These are phyloP conservation scores for Pinctada fucata DNA, from an alignment of 2,888 invertebrate genomes.

Conservation along the genomic window DNA sequence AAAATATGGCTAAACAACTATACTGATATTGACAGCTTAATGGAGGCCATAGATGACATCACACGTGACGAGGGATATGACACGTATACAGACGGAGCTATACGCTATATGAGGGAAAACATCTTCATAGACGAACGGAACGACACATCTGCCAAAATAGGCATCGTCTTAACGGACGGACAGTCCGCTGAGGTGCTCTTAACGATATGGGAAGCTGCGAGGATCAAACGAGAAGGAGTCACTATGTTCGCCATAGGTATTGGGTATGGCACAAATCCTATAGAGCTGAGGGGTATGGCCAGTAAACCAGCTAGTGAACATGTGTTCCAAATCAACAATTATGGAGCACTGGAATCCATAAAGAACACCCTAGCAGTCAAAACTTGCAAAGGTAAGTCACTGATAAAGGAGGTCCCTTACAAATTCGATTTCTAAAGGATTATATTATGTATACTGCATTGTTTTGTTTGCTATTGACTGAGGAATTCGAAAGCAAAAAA, in stretches of 20 bases:
- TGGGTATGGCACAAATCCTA: constrained; percentile 56
- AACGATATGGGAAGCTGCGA: constrained; percentile 59
- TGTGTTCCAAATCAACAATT: constrained; percentile 60
- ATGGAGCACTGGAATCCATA: constrained; percentile 60
- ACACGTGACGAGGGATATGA: constrained; percentile 51
- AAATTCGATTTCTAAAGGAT: no score
- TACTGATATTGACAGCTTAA: constrained; percentile 47
- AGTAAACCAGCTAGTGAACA: constrained; percentile 54
- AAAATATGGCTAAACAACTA: constrained; percentile 61
- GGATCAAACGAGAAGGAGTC: constrained; percentile 59
- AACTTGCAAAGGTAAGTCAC: constrained; percentile 52
- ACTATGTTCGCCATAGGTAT: constrained; percentile 67
- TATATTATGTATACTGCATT: no score
- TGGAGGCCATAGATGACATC: constrained; percentile 54
- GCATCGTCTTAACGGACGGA: constrained; percentile 67
- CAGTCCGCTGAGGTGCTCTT: constrained; percentile 57
- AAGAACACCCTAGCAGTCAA: constrained; percentile 59
- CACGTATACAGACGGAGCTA: constrained; percentile 61
- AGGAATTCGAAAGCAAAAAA: no score
- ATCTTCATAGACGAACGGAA: constrained; percentile 60
- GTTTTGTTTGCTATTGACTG: no score
- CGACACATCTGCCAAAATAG: constrained; percentile 57
- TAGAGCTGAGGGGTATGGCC: constrained; percentile 64
- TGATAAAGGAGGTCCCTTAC: no score
- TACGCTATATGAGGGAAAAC: constrained; percentile 56